Percentiles rank a stretch among this genome's conserved stretches.
These are phyloP conservation scores for Apamea epomidion DNA, from an alignment of 2,888 invertebrate genomes.

Conservation along the genomic window DNA sequence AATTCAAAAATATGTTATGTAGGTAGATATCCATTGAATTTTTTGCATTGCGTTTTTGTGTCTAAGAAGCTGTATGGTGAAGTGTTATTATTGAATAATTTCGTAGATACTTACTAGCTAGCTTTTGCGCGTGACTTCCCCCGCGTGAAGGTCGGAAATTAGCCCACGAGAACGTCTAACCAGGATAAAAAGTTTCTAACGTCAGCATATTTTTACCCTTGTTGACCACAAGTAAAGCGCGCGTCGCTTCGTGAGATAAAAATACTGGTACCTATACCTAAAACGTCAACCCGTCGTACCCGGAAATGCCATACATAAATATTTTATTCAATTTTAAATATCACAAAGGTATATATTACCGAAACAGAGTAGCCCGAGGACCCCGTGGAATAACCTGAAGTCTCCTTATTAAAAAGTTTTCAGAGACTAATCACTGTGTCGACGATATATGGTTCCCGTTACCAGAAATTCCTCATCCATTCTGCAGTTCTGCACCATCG, in stretches of 20 bases:
- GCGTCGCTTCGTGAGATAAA: not conserved
- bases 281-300: not conserved
- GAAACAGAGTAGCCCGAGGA: not conserved
- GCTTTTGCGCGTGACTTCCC: not conserved
- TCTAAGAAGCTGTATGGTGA: not conserved
- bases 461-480: not conserved
- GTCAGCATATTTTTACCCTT: not conserved
- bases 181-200: not conserved
- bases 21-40: not conserved
- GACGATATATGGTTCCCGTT: not conserved
- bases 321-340: not conserved
- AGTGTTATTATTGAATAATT: not conserved
- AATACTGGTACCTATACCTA: not conserved
- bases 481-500: not conserved
- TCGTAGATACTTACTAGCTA: not conserved
- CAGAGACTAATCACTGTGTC: conserved; percentile 3
- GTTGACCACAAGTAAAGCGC: not conserved
- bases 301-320: not conserved
- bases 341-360: too few relatives aligned
- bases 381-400: not conserved
- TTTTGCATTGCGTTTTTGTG: not conserved
- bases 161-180: not conserved
- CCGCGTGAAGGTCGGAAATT: not conserved
- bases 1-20: not conserved
- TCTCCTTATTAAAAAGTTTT: not conserved